Percentiles rank a stretch among this genome's conserved stretches.
Conservation (phyloP, 2,797 vertebrate species). For the Cirrhinus mrigala region DNA sequence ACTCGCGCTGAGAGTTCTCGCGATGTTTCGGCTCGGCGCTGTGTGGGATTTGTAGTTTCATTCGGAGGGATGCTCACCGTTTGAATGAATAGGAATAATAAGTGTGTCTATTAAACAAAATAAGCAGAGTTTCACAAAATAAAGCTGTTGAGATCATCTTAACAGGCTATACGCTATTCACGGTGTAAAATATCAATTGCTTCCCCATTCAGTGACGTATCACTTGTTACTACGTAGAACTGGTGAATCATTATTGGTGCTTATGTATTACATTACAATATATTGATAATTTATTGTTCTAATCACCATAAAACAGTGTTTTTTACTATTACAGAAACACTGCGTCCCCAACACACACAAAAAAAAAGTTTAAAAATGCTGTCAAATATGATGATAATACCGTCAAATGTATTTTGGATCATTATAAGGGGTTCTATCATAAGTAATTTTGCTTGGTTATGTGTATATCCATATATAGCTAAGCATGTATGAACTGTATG, state of each 20-base stretch:
- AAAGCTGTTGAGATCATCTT: neutral
- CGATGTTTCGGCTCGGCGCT: constrained; percentile 62
- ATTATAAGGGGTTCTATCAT: too few species aligned
- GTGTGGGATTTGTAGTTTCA: constrained; percentile 76
- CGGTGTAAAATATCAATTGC: neutral
- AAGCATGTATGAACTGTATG: neutral
- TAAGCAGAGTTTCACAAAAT: neutral
- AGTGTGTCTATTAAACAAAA: neutral
- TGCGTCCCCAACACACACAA: neutral
- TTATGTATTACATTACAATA: neutral
- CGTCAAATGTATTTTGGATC: too few species aligned
- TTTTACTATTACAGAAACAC: neutral
- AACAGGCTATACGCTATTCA: neutral
- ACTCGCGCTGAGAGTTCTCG: constrained; percentile 68
- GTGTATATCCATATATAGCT: neutral
- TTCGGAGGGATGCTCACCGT: too few species aligned
- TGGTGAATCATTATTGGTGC: neutral
- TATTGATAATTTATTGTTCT: neutral
- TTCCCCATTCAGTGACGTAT: neutral
- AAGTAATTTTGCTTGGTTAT: neutral
- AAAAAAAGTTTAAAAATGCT: neutral
- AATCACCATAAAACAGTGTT: neutral
- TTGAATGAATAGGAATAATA: neutral
- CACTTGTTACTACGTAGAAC: neutral
- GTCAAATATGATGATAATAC: neutral